These are phyloP conservation scores for Laticauda laticaudata DNA, from an alignment of 2,113 vertebrate species.

Conservation along the genomic window DNA sequence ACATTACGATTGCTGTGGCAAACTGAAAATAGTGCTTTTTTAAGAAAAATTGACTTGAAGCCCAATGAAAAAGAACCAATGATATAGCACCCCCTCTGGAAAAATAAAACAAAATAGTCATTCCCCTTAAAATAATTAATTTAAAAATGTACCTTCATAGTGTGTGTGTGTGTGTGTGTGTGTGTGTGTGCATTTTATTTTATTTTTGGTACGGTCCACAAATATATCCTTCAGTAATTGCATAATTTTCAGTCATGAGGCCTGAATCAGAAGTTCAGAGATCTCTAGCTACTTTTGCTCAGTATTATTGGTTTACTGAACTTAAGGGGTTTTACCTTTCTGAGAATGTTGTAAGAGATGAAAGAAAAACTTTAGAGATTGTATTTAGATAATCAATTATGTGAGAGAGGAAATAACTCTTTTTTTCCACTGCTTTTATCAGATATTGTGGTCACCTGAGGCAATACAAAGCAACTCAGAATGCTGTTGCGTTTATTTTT, in stretches of 20 bases:
- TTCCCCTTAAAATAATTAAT: neutral
- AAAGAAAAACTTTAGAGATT: slow-evolving; percentile 72
- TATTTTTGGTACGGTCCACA: too few species aligned
- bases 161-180: too few species aligned
- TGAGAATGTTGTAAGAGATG: slow-evolving; percentile 48
- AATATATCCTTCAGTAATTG: too few species aligned
- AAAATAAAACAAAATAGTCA: neutral
- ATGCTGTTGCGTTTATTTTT: slow-evolving; percentile 77
- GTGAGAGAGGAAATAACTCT: slow-evolving; percentile 84
- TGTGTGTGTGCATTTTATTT: too few species aligned
- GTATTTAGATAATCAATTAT: slow-evolving; percentile 82
- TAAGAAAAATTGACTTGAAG: neutral
- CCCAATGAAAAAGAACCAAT: neutral
- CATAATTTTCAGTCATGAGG: slow-evolving; percentile 53
- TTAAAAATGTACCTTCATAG: neutral
- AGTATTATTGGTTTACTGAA: slow-evolving; percentile 66
- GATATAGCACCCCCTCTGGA: rapidly evolving
- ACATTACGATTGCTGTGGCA: neutral
- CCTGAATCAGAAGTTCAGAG: slow-evolving; percentile 55
- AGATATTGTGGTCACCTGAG: slow-evolving; percentile 79
- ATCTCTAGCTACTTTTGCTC: slow-evolving; percentile 58
- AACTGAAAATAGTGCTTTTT: neutral
- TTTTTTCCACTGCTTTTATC: slow-evolving; percentile 87
- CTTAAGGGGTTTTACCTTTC: slow-evolving; percentile 52
- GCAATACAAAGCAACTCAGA: slow-evolving; percentile 76